Evolutionary conservation across 2,797 vertebrate genomes (phyloP).

Genomic region (Megalops cyprinoides): DNA sequence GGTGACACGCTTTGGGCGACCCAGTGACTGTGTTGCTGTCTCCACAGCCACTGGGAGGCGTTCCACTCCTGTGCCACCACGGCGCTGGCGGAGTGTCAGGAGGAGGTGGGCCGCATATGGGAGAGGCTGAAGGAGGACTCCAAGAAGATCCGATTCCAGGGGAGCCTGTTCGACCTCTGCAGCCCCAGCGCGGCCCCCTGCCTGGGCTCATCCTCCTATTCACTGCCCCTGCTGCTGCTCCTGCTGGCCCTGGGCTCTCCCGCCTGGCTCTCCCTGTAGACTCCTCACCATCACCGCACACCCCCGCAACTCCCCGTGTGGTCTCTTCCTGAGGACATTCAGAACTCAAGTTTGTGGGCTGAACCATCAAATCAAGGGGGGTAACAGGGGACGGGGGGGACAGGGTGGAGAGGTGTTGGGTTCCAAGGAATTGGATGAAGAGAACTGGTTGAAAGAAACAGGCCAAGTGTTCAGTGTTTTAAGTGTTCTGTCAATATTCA

Average conservation of each 20-base stretch:
- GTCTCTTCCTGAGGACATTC: background rate
- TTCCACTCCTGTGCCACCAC: constrained; percentile 74
- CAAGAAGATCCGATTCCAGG: constrained; percentile 76
- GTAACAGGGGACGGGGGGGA: constrained; percentile 38
- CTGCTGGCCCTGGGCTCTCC: constrained; percentile 56
- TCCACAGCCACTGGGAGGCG: constrained; percentile 77
- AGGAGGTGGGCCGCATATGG: constrained; percentile 76
- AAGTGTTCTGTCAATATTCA: background rate
- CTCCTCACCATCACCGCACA: background rate
- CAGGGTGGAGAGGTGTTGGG: background rate
- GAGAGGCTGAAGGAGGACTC: constrained; percentile 76
- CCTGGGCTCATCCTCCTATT: constrained; percentile 35
- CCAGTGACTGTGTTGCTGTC: constrained; percentile 53
- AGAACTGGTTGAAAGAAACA: too few relatives aligned
- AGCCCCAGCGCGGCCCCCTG: constrained; percentile 63
- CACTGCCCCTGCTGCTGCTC: constrained; percentile 52
- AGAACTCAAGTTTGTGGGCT: background rate
- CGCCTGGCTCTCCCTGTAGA: constrained; percentile 54
- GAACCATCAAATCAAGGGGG: constrained; percentile 16
- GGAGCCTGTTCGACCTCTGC: constrained; percentile 78
- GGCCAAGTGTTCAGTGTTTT: background rate
- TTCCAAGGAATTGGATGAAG: background rate
- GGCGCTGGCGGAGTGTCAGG: constrained; percentile 70
- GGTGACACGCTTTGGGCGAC: too few relatives aligned
- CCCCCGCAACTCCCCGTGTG: constrained; percentile 7